phyloP scores from a whole-genome alignment of 2,113 vertebrate genomes.

The Hemiscyllium ocellatum region DNA sequence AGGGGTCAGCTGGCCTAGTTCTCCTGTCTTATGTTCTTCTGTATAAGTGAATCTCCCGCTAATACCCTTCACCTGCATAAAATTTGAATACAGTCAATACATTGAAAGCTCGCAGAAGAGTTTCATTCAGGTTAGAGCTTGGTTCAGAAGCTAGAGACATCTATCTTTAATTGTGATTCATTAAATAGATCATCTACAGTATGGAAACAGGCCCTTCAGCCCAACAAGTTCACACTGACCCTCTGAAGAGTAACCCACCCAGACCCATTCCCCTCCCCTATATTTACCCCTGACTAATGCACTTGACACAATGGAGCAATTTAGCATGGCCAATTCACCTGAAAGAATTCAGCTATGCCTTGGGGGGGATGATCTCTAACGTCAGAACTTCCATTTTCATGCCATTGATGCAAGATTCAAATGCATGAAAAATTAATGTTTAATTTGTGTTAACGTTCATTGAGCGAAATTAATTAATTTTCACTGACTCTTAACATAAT shows the following conservation, averaged over 20 bases:
- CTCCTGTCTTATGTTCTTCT: no score
- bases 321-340: not conserved
- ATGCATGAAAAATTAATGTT: constrained; percentile 10
- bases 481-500: not conserved
- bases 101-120: not conserved
- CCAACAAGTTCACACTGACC: no score
- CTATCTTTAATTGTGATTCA: not conserved
- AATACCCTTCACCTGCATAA: no score
- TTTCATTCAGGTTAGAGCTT: not conserved
- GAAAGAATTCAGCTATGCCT: not conserved
- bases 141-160: not conserved
- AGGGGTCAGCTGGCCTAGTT: no score
- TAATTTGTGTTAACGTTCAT: constrained; percentile 37
- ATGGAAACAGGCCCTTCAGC: no score
- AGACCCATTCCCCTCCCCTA: no score
- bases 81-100: not conserved
- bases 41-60: no score
- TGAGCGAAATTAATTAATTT: constrained; percentile 42
- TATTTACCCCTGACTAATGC: no score
- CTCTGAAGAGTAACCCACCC: no score
- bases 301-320: no score
- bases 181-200: no score
- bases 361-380: not conserved
- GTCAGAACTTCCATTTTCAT: constrained; percentile 15
- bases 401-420: constrained; percentile 25